A percentile compares a stretch with the other conserved stretches of the same genome.
phyloP scores from a whole-genome alignment of 2,797 vertebrate genomes.

The Rhinella marina region DNA sequence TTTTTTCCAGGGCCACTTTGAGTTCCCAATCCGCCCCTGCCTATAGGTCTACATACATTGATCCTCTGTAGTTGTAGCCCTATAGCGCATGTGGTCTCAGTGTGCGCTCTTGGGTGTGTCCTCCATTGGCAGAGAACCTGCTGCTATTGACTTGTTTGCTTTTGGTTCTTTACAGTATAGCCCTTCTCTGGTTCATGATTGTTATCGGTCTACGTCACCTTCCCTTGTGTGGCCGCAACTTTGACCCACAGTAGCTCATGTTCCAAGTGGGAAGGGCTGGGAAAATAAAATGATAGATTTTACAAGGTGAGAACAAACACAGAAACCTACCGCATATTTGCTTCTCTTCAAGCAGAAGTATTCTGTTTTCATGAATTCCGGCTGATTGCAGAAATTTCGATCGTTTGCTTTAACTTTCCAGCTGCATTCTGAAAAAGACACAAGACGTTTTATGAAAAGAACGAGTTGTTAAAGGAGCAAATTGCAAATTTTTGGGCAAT shows the following conservation, averaged over 20 bases:
- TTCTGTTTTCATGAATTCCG: conserved; percentile 83
- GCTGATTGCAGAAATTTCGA: conserved; percentile 79
- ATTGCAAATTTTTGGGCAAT: neutral
- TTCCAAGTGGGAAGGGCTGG: neutral
- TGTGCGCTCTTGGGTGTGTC: neutral
- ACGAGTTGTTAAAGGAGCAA: neutral
- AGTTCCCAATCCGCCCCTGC: too few relatives aligned
- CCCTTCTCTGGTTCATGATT: neutral
- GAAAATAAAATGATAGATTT: neutral
- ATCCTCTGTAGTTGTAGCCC: neutral
- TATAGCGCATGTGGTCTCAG: neutral
- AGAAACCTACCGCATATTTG: conserved; percentile 86
- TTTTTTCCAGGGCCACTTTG: too few relatives aligned
- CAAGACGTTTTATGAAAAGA: neutral
- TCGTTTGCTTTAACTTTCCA: conserved; percentile 96
- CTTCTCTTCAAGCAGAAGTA: conserved; percentile 89
- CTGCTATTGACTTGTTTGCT: neutral
- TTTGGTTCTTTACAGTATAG: neutral
- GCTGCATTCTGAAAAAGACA: conserved; percentile 75
- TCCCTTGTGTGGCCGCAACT: neutral
- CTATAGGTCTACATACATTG: neutral
- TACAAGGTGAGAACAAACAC: neutral
- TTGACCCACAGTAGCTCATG: neutral
- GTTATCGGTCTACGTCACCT: neutral
- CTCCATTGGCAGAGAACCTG: neutral